Base-by-base conservation (phyloP, 2,797 vertebrate species). In the Antennarius maculatus region DNA sequence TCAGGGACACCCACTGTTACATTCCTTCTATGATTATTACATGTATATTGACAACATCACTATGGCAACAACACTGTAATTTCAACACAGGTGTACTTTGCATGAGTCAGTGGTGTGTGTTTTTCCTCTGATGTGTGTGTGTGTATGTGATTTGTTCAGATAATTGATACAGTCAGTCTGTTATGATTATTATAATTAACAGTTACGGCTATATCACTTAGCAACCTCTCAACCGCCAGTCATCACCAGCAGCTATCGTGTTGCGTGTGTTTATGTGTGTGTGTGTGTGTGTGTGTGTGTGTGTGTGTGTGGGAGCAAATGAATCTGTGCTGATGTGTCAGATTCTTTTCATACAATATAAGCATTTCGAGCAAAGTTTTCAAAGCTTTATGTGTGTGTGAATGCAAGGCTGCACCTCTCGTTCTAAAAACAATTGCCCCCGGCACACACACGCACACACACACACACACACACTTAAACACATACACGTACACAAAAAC, bases 171-270 rank as follows among this genome's bases (percentile, higher is more conserved):
- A 84, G 66, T 82, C 78, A 74, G 80, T 77, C 60, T 77, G 80
- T 71, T 52, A 76, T 10, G 37, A 39, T 39, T 39, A 72, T 84
- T 75, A 67, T 82, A 84, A 87, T 83, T 82, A 90, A 60, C 77
- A 79, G 88, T 72, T 89, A 72, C 58, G 71, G 46, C 49, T 81
- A 82, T 61, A 74, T 66, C 62, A 83, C 84, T 90, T 81, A 86
- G 69, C 76, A 87, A 89, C 72, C 61, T 66, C 68, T 79, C 70
- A 83, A 82, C 84, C 88, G 87, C 83, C 57, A n/a, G 72, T 89
- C 74, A 92, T 91, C 92, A 66, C 70, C 62, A 58, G 56, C 78
- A 72, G 53, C 50, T 61, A 64, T 55, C 49, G 61, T 42, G 45
- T 41, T 62, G 41, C 17, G 41, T 62, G 59, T 39, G 37, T 39